Evolutionary conservation across 2,797 vertebrate species (phyloP), one percentile per base, ranked within the genome.

Genomic region (Lateolabrax maculatus): DNA sequence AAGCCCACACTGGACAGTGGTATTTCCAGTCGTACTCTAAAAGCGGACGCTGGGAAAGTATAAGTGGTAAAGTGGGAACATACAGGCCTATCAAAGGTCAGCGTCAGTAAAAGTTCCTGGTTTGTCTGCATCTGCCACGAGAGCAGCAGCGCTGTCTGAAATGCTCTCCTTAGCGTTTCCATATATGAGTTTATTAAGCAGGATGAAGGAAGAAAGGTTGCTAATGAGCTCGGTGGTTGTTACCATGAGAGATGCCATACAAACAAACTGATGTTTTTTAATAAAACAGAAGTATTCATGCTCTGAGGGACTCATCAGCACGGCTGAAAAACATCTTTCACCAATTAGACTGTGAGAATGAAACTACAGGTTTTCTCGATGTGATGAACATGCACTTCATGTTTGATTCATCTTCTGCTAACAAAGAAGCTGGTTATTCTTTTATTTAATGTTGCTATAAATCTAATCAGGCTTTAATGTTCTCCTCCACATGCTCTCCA

Each of bases 241-340:
- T 46, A 19, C 6, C 21, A 6, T 16, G 43, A 71, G 0, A 41
- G 6, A 53, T 3, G 68, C 68, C 62, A 27, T 19, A 55, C 19
- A 72, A 53, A 37, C 37, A n/a, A 56, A 57, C 18, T 9, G 2
- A 25, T 67, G 55, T 21, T 70, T 64, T 79, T 58, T 36, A 51
- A 57, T 41, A 49, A 76, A 58, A 29, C 19, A 0, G 23, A 9
- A 23, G 13, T 19, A 1, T 13, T 48, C 3, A 0, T 13, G 43
- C 63, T 79, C 55, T 0, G 41, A 75, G 73, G 62, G 65, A 48
- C 69, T 83, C 75, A 5, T 83, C 80, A 62, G 41, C 29, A 2
- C 1, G 5, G 25, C 37, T 49, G 5, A 52, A n/a, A 34, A 23
- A 3, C 69, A 51, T 31, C 25, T 43, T 21, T 52, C 11, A 37